Conservation (phyloP, 2,113 vertebrate genomes). For the Bettongia penicillata region DNA sequence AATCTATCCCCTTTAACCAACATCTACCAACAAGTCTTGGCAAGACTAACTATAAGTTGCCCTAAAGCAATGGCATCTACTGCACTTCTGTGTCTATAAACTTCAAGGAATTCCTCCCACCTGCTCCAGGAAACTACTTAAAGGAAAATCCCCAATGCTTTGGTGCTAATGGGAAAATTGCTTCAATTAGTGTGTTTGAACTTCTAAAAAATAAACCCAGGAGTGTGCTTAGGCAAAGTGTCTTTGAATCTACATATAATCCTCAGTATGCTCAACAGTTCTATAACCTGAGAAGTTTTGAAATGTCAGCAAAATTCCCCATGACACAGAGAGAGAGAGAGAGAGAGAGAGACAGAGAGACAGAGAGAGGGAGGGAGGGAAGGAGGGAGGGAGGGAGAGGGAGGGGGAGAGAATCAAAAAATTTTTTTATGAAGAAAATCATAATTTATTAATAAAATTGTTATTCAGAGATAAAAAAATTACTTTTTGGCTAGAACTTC, state of each 20-base stretch:
- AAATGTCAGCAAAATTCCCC: conserved; percentile 39
- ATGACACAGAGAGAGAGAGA: not conserved
- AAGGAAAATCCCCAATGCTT: conserved; percentile 31
- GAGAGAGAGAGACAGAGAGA: too few species aligned
- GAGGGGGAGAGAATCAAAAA: not conserved
- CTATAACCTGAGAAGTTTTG: conserved; percentile 22
- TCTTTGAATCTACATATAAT: conserved; percentile 14
- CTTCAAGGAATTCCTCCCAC: conserved; percentile 56
- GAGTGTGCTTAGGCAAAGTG: conserved; percentile 35
- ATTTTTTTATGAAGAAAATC: not conserved
- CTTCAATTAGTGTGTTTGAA: conserved; percentile 46
- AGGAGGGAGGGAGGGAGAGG: too few species aligned
- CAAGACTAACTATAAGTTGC: not conserved
- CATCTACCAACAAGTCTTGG: not conserved
- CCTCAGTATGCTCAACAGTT: conserved; percentile 40
- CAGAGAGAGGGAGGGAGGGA: too few species aligned
- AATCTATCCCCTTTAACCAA: not conserved
- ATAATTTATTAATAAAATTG: conserved; percentile 33
- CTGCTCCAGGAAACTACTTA: conserved; percentile 31
- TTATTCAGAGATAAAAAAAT: not conserved
- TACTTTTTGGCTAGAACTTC: conserved; percentile 27
- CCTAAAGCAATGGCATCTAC: not conserved
- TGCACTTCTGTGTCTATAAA: conserved; percentile 22
- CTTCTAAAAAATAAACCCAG: conserved; percentile 40
- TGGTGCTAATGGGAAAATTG: conserved; percentile 34